Evolutionary conservation across 2,797 vertebrate species (phyloP), one percentile per base, ranked within the genome.

Genomic region (Anabas testudineus): DNA sequence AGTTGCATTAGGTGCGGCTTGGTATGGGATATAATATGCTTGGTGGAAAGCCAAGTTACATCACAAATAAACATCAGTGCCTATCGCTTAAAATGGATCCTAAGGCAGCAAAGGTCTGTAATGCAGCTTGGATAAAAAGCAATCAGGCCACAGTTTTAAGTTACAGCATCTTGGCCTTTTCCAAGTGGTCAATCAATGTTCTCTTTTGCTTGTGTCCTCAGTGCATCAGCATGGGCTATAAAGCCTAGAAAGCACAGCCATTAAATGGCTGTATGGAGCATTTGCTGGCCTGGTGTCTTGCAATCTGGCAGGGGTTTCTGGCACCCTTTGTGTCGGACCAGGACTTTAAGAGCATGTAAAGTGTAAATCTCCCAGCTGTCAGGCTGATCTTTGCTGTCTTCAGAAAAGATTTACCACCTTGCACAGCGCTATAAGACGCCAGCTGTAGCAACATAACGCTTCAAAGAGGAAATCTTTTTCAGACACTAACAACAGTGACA

Each of bases 141-240:
- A 84, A 80, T 88, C 82, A 88, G 80, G 59, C 63, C 7, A 32
- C 66, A 81, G 71, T 79, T 84, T 78, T 70, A 88, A 87, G 80
- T 89, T 81, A 87, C 80, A 74, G 81, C 75, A 71, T 71, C 75
- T 71, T 72, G 75, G 85, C 78, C 74, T 66, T 52, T 78, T 81
- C 82, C 82, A 84, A 89, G 78, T 86, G 84, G 84, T 87, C 88
- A 89, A 90, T 91, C 87, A 89, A 85, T 88, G 83, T 63, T 85
- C 76, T 85, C 72, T 86, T 87, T 83, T 83, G 59, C 81, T 83
- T 78, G 71, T 85, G 77, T 88, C 71, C 78, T 85, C 66, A 80
- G 76, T 78, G 74, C 78, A 77, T 85, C 74, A 82, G 67, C 77
- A 65, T 42, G 46, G 70, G 67, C 88, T 74, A 77, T 90, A 92